Base-by-base conservation (phyloP, 2,888 invertebrate genomes). In the Zelleria hepariella region DNA sequence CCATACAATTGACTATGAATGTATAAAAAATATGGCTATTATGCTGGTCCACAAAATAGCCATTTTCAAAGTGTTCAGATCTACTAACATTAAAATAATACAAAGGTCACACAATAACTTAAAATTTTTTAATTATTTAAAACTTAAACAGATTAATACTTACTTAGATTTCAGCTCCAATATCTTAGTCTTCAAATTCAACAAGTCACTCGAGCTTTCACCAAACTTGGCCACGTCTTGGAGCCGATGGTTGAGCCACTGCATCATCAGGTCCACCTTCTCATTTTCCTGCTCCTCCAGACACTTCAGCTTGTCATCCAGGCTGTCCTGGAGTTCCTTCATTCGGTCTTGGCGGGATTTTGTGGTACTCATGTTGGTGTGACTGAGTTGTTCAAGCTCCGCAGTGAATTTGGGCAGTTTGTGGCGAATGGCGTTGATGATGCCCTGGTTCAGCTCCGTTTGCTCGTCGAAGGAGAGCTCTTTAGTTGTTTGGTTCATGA, bases 81-180 rank as follows among this genome's bases (percentile, higher is more conserved):
- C n/a, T n/a, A n/a, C n/a, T n/a, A n/a, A n/a, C n/a, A n/a, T n/a
- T n/a, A n/a, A n/a, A n/a, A n/a, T n/a, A n/a, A n/a, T n/a, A n/a
- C n/a, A n/a, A n/a, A n/a, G n/a, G n/a, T n/a, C n/a, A n/a, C n/a
- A n/a, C n/a, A n/a, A n/a, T n/a, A n/a, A n/a, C n/a, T n/a, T n/a
- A n/a, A n/a, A n/a, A n/a, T n/a, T n/a, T n/a, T n/a, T n/a, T n/a
- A n/a, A n/a, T n/a, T n/a, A n/a, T n/a, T n/a, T n/a, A n/a, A n/a
- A 18, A 21, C 49, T 49, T 18, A 7, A 32, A 32, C 7, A 21
- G 18, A 47, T 48, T 5, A 52, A 51, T 49, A 73, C 83, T 75
- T 68, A 89, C 89, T 86, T 86, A 8, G 89, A 86, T 62, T 89
- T 89, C n/a, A 82, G 67, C 61, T 86, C 82, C 62, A 88, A 66